Percentiles rank a stretch among this genome's conserved stretches.
These are phyloP conservation scores for Sarcophaga caerulescens DNA, from an alignment of 2,888 invertebrate species.

Conservation along the genomic window DNA sequence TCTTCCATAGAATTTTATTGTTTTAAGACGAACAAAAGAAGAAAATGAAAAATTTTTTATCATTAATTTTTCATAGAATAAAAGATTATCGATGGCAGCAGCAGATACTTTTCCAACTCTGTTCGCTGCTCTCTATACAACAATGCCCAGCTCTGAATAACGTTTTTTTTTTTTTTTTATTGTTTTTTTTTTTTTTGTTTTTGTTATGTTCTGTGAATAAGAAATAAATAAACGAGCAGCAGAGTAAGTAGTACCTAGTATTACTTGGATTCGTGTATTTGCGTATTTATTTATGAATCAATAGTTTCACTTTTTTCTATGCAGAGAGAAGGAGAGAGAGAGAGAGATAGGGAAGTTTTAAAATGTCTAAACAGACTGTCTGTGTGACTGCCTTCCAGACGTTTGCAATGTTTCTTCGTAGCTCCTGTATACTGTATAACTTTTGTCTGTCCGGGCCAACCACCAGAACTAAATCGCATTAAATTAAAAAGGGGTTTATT, in stretches of 20 bases:
- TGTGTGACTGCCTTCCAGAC: not conserved
- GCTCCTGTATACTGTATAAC: too few relatives aligned
- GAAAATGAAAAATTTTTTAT: not conserved
- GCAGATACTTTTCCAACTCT: not conserved
- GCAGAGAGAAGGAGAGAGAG: too few relatives aligned
- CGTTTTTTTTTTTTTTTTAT: too few relatives aligned
- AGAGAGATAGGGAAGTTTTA: not conserved
- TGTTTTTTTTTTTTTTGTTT: too few relatives aligned
- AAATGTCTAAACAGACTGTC: not conserved
- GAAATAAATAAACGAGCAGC: not conserved
- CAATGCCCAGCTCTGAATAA: not conserved
- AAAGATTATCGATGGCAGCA: not conserved
- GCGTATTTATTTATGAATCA: not conserved
- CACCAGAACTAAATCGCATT: not conserved
- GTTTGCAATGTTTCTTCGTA: too few relatives aligned
- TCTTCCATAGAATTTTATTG: slow-evolving; percentile 1
- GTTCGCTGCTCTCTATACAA: not conserved
- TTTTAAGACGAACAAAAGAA: not conserved
- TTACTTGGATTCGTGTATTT: not conserved
- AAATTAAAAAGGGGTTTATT: not conserved
- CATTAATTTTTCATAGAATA: slow-evolving; percentile 20
- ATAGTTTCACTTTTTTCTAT: not conserved
- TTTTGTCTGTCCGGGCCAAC: too few relatives aligned
- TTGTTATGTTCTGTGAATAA: not conserved
- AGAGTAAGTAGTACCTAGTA: not conserved